Base-by-base conservation (phyloP, 2,888 invertebrate species). In the Andrena marginata region DNA sequence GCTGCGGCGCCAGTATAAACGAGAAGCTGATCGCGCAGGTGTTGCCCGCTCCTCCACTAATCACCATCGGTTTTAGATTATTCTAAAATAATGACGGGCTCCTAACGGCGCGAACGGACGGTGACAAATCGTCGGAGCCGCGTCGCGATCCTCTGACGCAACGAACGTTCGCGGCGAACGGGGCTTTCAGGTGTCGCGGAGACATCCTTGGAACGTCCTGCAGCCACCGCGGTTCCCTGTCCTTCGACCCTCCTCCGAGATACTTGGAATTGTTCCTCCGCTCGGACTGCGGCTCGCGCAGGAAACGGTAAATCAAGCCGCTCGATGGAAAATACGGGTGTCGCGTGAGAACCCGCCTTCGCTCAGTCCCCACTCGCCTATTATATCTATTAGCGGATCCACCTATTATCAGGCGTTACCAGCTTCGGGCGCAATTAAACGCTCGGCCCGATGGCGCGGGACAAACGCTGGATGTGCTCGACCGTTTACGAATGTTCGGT, bases 1-100 rank as follows among this genome's bases (percentile, higher is more conserved):
- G 78, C 68, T 62, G 69, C 82, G 82, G 72, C 86, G 80, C 79
- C 86, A 83, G 80, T 88, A 89, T 86, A 90, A 90, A 92, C 90
- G 90, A 89, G 90, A 89, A 84, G 79, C 82, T 85, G 88, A 89
- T 85, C 87, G 88, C 89, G 84, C 93, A 93, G 93, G 92, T 94
- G 94, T 93, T 93, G 92, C 91, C 87, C 73, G 80, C 76, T 83
- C 82, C 89, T 91, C 91, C 92, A 93, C 94, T 94, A 94, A 94
- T 94, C 93, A 93, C 93, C 93, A 94, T 94, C 91, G 94, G 93
- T 93, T 94, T 93, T 93, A 93, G 93, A 94, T 94, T 94, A 94
- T 93, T 93, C 92, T 93, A 88, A 93, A 94, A 94, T 94, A 93
- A 94, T 93, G 93, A 93, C 89, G 89, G 91, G 89, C 88, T 89